Percentiles rank a stretch among this genome's conserved stretches.
Evolutionary conservation across 2,113 vertebrate species (phyloP).

Genomic region (Sigmodon hispidus): DNA sequence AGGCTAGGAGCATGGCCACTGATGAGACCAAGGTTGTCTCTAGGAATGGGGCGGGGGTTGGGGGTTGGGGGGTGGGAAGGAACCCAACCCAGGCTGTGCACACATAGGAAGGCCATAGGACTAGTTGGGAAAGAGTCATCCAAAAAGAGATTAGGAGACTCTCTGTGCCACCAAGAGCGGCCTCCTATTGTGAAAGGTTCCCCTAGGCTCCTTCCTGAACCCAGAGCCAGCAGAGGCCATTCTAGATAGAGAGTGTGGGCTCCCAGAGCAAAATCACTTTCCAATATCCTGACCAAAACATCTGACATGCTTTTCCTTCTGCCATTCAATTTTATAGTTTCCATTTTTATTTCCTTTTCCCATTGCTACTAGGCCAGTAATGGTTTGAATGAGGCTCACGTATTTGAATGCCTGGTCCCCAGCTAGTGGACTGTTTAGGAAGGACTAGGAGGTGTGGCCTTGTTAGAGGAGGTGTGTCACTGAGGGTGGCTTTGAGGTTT

Average conservation of each 20-base stretch:
- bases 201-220: no score
- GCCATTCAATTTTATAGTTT: neutral
- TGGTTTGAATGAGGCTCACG: neutral
- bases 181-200: neutral
- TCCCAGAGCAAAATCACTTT: neutral
- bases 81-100: neutral
- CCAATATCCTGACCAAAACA: neutral
- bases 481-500: neutral
- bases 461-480: neutral
- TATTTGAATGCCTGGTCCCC: neutral
- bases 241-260: neutral
- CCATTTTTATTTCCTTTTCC: neutral
- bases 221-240: neutral
- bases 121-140: neutral
- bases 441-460: neutral
- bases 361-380: neutral
- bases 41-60: neutral
- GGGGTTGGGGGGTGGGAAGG: no score
- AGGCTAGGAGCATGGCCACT: neutral
- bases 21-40: neutral
- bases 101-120: neutral
- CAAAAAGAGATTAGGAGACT: neutral
- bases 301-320: neutral
- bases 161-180: neutral
- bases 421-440: neutral